phyloP scores from a whole-genome alignment of 2,797 vertebrate species.

The Myiotriccus ornatus region DNA sequence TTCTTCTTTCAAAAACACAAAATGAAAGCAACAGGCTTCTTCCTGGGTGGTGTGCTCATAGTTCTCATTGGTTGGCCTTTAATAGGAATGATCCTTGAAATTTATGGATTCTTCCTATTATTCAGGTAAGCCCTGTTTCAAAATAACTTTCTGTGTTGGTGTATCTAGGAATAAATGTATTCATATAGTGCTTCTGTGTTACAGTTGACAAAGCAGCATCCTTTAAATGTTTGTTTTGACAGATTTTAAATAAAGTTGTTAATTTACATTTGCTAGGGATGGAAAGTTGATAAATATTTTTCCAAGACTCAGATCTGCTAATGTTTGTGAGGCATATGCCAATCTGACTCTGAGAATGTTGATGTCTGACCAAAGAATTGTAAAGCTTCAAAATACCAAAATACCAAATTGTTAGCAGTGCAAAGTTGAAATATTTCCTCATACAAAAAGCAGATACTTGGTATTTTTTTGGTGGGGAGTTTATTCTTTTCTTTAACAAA shows the following conservation, averaged over 20 bases:
- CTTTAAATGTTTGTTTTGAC: neutral
- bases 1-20: constrained; percentile 99
- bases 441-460: neutral
- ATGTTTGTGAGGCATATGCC: neutral
- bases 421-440: neutral
- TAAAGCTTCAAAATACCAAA: neutral
- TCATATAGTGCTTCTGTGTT: neutral
- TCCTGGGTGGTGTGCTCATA: constrained; percentile 93
- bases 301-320: neutral
- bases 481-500: neutral
- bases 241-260: neutral
- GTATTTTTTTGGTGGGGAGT: neutral
- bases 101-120: constrained; percentile 96
- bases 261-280: neutral
- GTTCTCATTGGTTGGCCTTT: constrained; percentile 97
- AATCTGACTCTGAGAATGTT: neutral
- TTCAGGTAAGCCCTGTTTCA: constrained; percentile 84
- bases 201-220: neutral
- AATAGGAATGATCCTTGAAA: constrained; percentile 92
- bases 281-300: neutral
- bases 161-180: neutral
- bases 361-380: neutral
- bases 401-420: neutral
- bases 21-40: constrained; percentile 94
- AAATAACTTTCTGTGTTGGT: neutral